phyloP scores from a whole-genome alignment of 2,888 invertebrate genomes.

The Phymatocera aterrima region DNA sequence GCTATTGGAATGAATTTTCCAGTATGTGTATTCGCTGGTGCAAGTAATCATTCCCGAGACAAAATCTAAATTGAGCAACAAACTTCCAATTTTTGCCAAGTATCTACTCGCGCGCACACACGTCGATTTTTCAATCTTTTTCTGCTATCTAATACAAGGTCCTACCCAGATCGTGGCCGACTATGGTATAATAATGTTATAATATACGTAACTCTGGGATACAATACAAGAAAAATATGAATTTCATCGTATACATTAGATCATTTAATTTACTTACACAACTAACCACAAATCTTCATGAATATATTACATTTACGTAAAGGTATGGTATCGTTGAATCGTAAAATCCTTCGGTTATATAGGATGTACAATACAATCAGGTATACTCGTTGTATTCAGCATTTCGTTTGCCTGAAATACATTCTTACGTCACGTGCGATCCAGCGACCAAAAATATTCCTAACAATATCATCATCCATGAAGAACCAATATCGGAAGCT shows the following conservation, averaged over 20 bases:
- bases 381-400: neutral
- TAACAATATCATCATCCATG: neutral
- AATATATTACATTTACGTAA: neutral
- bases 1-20: neutral
- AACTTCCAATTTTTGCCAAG: neutral
- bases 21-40: neutral
- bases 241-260: neutral
- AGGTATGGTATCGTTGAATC: neutral
- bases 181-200: neutral
- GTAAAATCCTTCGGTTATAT: neutral
- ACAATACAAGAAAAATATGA: neutral
- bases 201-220: neutral
- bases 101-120: neutral
- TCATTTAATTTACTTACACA: conserved; percentile 8
- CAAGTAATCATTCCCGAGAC: neutral
- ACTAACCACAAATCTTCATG: neutral
- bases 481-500: neutral
- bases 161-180: neutral
- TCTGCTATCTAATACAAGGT: neutral
- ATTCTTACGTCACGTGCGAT: neutral
- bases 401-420: neutral
- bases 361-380: neutral
- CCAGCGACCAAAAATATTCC: conserved; percentile 3
- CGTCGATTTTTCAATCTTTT: neutral
- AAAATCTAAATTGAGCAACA: neutral